These are phyloP conservation scores for Drosophila tani DNA, from an alignment of 1,140 invertebrate genomes.

Conservation along the genomic window DNA sequence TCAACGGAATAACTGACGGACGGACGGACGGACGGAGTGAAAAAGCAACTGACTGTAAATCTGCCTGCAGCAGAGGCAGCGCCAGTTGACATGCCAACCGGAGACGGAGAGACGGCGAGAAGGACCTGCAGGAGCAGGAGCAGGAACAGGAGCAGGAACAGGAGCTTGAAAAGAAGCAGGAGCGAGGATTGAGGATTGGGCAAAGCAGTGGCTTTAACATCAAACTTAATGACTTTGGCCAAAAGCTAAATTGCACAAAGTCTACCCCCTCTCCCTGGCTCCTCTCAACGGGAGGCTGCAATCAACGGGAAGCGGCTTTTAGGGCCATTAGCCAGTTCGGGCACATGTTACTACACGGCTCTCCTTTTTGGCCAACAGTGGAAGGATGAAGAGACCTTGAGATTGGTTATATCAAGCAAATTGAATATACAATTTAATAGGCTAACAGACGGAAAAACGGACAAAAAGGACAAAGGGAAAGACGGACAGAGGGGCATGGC, in stretches of 20 bases:
- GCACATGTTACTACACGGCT: constrained; percentile 27
- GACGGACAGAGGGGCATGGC: too few relatives aligned
- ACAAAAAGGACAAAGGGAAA: too few relatives aligned
- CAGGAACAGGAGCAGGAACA: neutral
- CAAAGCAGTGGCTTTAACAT: constrained; percentile 63
- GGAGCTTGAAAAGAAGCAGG: constrained; percentile 12
- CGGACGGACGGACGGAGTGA: constrained; percentile 19
- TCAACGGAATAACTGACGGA: constrained; percentile 20
- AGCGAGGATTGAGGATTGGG: constrained; percentile 14
- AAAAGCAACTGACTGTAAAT: constrained; percentile 63
- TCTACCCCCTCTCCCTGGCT: constrained; percentile 5
- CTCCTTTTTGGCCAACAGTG: constrained; percentile 3
- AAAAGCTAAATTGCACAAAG: constrained; percentile 78
- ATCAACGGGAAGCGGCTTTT: constrained; percentile 64
- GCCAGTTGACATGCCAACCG: constrained; percentile 60
- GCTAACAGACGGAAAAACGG: too few relatives aligned
- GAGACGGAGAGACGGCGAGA: constrained; percentile 19
- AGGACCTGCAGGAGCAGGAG: constrained; percentile 5
- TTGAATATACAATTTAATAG: too few relatives aligned
- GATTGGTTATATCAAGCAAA: neutral
- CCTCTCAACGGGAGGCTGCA: constrained; percentile 15
- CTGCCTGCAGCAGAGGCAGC: constrained; percentile 64
- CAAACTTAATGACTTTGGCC: constrained; percentile 74
- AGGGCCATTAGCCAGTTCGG: constrained; percentile 50
- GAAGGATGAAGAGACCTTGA: neutral